Evolutionary conservation across 1,140 invertebrate genomes (phyloP).

Genomic region (Meloidogyne floridensis): DNA sequence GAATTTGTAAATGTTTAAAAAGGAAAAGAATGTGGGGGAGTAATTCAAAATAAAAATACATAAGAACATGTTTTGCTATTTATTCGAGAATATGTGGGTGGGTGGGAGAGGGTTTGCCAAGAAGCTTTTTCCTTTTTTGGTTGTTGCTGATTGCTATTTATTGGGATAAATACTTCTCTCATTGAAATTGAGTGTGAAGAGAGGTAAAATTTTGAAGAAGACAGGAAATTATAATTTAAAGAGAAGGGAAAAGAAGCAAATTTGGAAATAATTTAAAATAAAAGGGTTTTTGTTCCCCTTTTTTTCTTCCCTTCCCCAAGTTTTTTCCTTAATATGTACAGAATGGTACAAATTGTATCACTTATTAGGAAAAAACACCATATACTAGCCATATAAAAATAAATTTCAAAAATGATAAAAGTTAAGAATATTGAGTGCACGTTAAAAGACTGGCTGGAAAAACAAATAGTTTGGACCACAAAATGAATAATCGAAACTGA

Average conservation of each 20-base stretch:
- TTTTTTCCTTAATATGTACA: too few species aligned
- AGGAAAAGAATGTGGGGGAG: not conserved
- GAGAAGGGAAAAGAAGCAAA: not conserved
- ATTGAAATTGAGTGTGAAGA: not conserved
- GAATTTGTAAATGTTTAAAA: not conserved
- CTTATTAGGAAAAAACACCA: too few species aligned
- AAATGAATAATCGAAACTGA: not conserved
- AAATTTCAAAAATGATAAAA: too few species aligned
- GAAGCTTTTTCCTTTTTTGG: not conserved
- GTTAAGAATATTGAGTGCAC: not conserved
- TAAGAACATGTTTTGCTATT: not conserved
- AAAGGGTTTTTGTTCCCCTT: too few species aligned
- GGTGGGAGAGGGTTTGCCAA: not conserved
- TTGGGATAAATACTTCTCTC: too few species aligned
- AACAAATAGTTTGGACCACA: not conserved
- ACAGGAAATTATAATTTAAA: constrained; percentile 4
- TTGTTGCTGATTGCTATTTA: not conserved
- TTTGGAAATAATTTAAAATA: not conserved
- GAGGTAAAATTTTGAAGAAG: not conserved
- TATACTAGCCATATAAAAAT: too few species aligned
- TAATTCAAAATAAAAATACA: not conserved
- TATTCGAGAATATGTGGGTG: not conserved
- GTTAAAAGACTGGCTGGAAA: not conserved
- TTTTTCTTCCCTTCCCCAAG: too few species aligned
- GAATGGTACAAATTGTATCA: too few species aligned